Percentiles rank a stretch among this genome's conserved stretches.
phyloP scores from a whole-genome alignment of 2,113 vertebrate genomes.

The Dasyornis broadbenti region DNA sequence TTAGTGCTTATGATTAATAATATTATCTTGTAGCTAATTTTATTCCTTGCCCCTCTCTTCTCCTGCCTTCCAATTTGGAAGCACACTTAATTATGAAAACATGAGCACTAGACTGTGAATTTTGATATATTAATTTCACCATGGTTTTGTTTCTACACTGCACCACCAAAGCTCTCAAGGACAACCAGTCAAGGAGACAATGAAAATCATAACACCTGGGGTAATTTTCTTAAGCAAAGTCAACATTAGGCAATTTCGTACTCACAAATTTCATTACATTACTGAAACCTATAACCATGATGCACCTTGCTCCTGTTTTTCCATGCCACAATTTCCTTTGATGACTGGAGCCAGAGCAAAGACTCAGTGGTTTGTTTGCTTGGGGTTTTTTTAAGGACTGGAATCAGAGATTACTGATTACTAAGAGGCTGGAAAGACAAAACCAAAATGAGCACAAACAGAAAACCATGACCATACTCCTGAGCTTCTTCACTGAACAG shows the following conservation, averaged over 20 bases:
- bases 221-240: conserved; percentile 8
- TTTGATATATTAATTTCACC: conserved; percentile 50
- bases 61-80: conserved; percentile 35
- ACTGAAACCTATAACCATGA: background rate
- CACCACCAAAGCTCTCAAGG: conserved; percentile 18
- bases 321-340: background rate
- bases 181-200: conserved; percentile 10
- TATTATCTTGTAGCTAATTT: conserved; percentile 42
- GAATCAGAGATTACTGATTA: background rate
- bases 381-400: background rate
- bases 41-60: conserved; percentile 28
- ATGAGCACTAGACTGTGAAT: conserved; percentile 26
- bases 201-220: background rate
- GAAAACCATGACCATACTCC: background rate
- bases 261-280: background rate
- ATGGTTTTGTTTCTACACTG: background rate
- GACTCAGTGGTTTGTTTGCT: background rate
- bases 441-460: background rate
- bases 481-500: background rate
- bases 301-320: background rate
- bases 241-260: conserved; percentile 31
- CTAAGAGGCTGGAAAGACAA: background rate
- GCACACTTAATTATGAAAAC: conserved; percentile 41
- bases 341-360: background rate
- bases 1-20: conserved; percentile 38